A percentile compares a stretch with the other conserved stretches of the same genome.
Conservation (phyloP, 2,888 invertebrate genomes). For the Ormia ochracea region DNA sequence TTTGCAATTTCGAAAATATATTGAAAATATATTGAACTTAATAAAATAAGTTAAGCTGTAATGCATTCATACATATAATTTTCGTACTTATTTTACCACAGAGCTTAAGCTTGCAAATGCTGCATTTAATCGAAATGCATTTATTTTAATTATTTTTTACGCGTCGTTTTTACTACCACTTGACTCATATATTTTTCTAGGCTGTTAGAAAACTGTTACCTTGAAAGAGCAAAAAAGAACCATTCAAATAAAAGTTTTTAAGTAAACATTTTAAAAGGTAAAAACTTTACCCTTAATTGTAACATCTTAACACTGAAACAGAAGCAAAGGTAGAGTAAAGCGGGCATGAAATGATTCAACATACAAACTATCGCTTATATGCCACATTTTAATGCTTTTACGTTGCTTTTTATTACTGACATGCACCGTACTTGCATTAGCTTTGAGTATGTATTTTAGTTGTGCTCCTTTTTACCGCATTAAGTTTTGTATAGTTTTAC, state of each 20-base stretch:
- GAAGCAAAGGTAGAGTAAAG: not conserved
- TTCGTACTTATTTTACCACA: not conserved
- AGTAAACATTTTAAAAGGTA: conserved; percentile 39
- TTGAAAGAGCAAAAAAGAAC: conserved; percentile 22
- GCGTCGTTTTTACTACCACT: conserved; percentile 3
- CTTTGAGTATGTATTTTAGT: not conserved
- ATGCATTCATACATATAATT: not conserved
- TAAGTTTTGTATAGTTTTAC: conserved; percentile 44
- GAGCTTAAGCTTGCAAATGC: not conserved
- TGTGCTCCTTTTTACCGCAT: conserved; percentile 47
- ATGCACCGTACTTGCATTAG: not conserved
- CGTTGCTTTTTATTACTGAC: conserved; percentile 7
- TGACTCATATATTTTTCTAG: conserved; percentile 30
- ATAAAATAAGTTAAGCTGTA: too few species aligned
- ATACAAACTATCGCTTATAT: not conserved
- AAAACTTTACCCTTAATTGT: conserved; percentile 36
- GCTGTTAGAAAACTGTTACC: conserved; percentile 43
- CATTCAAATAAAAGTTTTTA: conserved; percentile 14
- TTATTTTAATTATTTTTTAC: not conserved
- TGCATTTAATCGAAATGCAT: not conserved
- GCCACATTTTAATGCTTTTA: conserved; percentile 46
- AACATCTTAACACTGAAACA: conserved; percentile 16
- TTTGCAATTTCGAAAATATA: too few species aligned
- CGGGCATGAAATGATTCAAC: conserved; percentile 22
- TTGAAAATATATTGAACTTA: too few species aligned